phyloP scores from a whole-genome alignment of 2,797 vertebrate species.

The Melanotaenia pygmaea region DNA sequence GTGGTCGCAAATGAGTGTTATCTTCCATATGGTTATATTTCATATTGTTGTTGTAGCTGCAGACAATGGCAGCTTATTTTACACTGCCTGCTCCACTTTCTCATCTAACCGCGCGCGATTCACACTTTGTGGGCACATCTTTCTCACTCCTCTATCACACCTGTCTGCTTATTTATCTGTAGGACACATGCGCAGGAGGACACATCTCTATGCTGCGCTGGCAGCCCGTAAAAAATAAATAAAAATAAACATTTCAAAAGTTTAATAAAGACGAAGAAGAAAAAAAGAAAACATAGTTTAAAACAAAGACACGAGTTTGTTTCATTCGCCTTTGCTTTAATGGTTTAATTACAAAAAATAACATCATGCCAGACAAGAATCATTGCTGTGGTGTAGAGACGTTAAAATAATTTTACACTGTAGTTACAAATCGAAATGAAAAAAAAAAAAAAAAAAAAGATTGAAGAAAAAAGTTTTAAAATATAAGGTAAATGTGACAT shows the following conservation, averaged over 20 bases:
- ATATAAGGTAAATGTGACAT: conserved; percentile 33
- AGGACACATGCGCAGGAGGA: background rate
- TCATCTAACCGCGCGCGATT: conserved; percentile 45
- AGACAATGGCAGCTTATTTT: conserved; percentile 57
- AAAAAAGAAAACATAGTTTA: conserved; percentile 3
- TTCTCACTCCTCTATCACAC: conserved; percentile 9
- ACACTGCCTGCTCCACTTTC: conserved; percentile 54
- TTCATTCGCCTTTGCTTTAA: conserved; percentile 53
- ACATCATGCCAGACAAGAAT: conserved; percentile 37
- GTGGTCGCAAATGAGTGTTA: conserved; percentile 21
- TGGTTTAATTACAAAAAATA: conserved; percentile 50
- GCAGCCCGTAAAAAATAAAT: background rate
- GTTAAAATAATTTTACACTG: conserved; percentile 23
- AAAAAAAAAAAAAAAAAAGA: background rate
- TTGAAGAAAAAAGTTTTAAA: conserved; percentile 7
- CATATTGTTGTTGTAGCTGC: conserved; percentile 14
- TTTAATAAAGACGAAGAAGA: background rate
- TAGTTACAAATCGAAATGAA: conserved; percentile 39
- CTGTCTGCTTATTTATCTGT: background rate
- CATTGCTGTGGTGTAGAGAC: conserved; percentile 14
- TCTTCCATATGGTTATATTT: conserved; percentile 60
- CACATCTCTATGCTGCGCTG: background rate
- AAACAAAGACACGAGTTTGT: conserved; percentile 16
- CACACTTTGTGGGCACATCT: conserved; percentile 26
- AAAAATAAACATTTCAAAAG: background rate